Evolutionary conservation across 2,888 invertebrate genomes (phyloP).

Genomic region (Gerosis bhagava): DNA sequence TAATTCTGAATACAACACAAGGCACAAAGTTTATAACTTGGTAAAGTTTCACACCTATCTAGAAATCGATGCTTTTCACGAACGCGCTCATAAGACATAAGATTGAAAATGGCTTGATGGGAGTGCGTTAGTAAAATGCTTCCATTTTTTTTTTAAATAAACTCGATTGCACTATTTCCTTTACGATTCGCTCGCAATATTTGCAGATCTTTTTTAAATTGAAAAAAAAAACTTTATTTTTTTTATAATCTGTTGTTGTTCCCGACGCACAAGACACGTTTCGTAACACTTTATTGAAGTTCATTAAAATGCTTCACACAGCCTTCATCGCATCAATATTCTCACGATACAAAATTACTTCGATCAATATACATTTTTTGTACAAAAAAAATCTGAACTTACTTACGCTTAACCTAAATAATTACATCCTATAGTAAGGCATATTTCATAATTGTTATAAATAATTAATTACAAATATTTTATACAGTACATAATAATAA

Average conservation of each 20-base stretch:
- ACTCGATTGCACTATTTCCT: slow-evolving; percentile 53
- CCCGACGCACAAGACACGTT: slow-evolving; percentile 42
- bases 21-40: slow-evolving; percentile 67
- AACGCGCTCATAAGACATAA: not conserved
- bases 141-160: slow-evolving; percentile 38
- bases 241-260: slow-evolving; percentile 42
- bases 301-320: slow-evolving; percentile 75
- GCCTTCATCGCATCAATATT: slow-evolving; percentile 53
- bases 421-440: slow-evolving; percentile 64
- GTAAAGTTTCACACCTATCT: slow-evolving; percentile 44
- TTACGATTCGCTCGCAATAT: slow-evolving; percentile 46
- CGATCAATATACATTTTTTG: slow-evolving; percentile 43
- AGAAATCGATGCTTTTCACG: slow-evolving; percentile 27
- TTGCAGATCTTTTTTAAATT: slow-evolving; percentile 70
- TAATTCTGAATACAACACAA: slow-evolving; percentile 70
- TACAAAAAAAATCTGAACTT: slow-evolving; percentile 57
- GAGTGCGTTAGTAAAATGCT: not conserved
- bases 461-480: slow-evolving; percentile 70
- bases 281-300: slow-evolving; percentile 33
- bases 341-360: slow-evolving; percentile 44
- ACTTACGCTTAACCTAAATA: slow-evolving; percentile 48
- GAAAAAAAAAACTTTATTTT: slow-evolving; percentile 44
- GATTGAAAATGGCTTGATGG: not conserved
- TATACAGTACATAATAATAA: slow-evolving; percentile 66
- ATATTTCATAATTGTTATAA: slow-evolving; percentile 72